Base-by-base conservation (phyloP, 2,888 invertebrate species). In the Drosophila anomalata region DNA sequence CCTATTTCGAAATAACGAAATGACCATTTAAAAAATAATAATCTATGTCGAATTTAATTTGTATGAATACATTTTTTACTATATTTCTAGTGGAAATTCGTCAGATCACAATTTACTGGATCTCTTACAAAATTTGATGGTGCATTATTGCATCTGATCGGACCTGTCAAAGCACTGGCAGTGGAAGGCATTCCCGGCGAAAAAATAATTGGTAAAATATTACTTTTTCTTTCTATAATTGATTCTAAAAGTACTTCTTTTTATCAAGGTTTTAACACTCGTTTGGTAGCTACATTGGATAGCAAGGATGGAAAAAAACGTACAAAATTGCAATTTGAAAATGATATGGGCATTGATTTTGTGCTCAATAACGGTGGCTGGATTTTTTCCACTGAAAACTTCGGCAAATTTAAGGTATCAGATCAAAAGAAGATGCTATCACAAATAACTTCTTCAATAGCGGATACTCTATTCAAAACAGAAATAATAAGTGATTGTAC, bases 341-440 rank as follows among this genome's bases (percentile, higher is more conserved):
- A 88, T 14, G 95, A 96, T 84, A 93, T 94, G 79, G 97, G 96
- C 90, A 93, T 94, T 36, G 94, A 94, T 67, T 94, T 95, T 77
- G 93, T 95, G 9, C 92, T 95, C 63, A 91, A 89, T 9, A 90
- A 89, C 53, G 89, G 90, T 4, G 92, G 92, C 3, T 92, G 91
- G 89, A 88, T 91, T 33, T 92, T 91, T 63, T 76, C 89, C n/a
- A 85, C 90, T 2, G 87, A 90, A 54, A 88, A 89, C 70, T 91
- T 90, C 57, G 85, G 90, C 3, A 79, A 84, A 42, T 47, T 89
- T 2, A 87, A 87, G 20, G 57, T 77, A 0, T 76, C 77, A 0
- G 89, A 91, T 22, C 89, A 89, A 41, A 90, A 89, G 70, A 88
- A 89, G 17, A 87, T 88, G 2, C 57, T 90, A 0, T 84, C 73